phyloP scores from a whole-genome alignment of 2,888 invertebrate genomes.

The Sarcophaga variegata region DNA sequence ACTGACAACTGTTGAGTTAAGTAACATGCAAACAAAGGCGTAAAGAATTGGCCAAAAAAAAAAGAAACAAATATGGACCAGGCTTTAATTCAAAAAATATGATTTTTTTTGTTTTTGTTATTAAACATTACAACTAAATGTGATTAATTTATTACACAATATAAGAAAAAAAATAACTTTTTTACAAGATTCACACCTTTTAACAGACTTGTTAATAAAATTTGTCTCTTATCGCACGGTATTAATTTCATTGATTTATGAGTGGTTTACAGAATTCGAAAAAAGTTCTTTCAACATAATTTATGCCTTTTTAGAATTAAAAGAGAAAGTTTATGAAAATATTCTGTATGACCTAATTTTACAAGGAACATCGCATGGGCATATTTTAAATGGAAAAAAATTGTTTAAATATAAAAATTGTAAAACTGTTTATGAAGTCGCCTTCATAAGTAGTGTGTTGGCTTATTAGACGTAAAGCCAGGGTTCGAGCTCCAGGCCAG shows the following conservation, averaged over 20 bases:
- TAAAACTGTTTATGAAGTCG: too few species aligned
- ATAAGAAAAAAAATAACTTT: background rate
- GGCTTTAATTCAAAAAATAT: background rate
- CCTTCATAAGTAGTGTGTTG: too few species aligned
- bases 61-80: background rate
- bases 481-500: too few species aligned
- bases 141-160: constrained; percentile 42
- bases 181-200: constrained; percentile 48
- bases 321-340: background rate
- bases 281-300: background rate
- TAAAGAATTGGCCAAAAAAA: background rate
- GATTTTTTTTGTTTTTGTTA: background rate
- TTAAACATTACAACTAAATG: constrained; percentile 21
- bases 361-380: too few species aligned
- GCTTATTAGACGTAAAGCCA: too few species aligned
- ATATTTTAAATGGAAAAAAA: too few species aligned
- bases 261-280: background rate
- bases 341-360: background rate
- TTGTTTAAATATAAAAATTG: too few species aligned
- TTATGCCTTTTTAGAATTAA: background rate
- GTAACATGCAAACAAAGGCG: constrained; percentile 58
- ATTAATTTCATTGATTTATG: constrained; percentile 39
- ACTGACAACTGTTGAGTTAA: constrained; percentile 55
- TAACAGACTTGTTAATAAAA: constrained; percentile 22
- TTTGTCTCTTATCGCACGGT: background rate